Conservation (phyloP, 2,797 vertebrate species). For the Megaceryle alcyon region DNA sequence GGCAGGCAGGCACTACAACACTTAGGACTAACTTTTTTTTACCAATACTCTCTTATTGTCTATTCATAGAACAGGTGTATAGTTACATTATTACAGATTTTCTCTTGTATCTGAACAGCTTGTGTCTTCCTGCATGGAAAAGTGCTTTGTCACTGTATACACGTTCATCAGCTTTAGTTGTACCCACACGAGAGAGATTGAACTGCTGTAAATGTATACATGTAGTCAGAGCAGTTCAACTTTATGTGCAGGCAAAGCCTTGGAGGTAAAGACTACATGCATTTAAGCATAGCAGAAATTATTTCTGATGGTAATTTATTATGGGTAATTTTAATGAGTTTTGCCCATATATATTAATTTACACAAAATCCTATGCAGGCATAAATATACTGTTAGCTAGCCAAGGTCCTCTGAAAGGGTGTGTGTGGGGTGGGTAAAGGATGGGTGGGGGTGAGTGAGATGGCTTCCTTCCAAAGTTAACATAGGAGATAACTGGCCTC, state of each 20-base stretch:
- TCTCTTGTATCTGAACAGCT: neutral
- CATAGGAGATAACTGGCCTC: neutral
- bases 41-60: neutral
- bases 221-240: neutral
- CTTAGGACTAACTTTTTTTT: neutral
- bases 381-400: neutral
- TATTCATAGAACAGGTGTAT: neutral
- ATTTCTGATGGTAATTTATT: neutral
- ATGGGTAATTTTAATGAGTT: neutral
- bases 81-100: neutral
- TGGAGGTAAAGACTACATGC: neutral
- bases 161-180: neutral
- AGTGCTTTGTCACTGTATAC: neutral
- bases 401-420: neutral
- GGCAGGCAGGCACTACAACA: neutral
- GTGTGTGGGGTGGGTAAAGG: neutral
- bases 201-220: accelerated
- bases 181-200: neutral
- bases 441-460: neutral
- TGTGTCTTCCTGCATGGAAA: neutral
- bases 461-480: neutral
- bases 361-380: neutral
- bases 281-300: neutral
- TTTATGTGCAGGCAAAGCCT: neutral
- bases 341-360: neutral